These are phyloP conservation scores for Corydoras maculifer DNA, from an alignment of 2,113 vertebrate species.

Conservation along the genomic window DNA sequence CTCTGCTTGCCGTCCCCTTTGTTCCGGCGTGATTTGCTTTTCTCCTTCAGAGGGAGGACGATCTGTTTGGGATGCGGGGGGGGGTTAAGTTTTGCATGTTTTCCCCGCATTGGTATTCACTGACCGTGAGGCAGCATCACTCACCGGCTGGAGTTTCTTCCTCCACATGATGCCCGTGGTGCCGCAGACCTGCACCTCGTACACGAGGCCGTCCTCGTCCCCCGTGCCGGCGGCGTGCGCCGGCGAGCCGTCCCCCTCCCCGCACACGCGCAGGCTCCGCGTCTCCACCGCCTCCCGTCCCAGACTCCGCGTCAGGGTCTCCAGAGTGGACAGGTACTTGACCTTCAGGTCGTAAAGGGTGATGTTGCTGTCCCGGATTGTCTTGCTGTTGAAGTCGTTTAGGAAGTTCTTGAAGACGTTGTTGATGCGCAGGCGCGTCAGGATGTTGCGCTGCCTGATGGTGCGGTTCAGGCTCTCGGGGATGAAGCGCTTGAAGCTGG, in stretches of 20 bases:
- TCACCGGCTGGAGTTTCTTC: conserved; percentile 68
- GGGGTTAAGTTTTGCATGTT: too few species aligned
- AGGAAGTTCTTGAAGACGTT: conserved; percentile 97
- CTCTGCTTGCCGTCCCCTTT: conserved; percentile 70
- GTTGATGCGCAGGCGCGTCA: conserved; percentile 89
- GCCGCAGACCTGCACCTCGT: conserved; percentile 81
- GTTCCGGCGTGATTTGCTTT: conserved; percentile 75
- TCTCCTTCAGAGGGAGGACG: conserved; percentile 69
- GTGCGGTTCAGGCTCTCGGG: conserved; percentile 82
- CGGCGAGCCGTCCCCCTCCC: conserved; percentile 72
- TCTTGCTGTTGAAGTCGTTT: conserved; percentile 88
- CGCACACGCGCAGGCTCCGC: conserved; percentile 62
- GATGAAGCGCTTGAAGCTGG: conserved; percentile 89
- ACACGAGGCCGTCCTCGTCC: conserved; percentile 39
- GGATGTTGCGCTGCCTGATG: conserved; percentile 87
- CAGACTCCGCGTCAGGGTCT: conserved; percentile 79
- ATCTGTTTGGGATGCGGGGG: conserved; percentile 52
- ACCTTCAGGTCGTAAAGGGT: conserved; percentile 86
- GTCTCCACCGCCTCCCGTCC: conserved; percentile 81
- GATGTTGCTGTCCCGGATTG: conserved; percentile 83
- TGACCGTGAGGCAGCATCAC: conserved; percentile 26
- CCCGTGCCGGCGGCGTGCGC: conserved; percentile 19
- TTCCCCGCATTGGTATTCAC: too few species aligned
- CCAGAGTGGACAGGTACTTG: conserved; percentile 92
- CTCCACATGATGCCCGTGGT: conserved; percentile 87